Evolutionary conservation across 2,888 invertebrate genomes (phyloP).

Genomic region (Yponomeuta malinellus): DNA sequence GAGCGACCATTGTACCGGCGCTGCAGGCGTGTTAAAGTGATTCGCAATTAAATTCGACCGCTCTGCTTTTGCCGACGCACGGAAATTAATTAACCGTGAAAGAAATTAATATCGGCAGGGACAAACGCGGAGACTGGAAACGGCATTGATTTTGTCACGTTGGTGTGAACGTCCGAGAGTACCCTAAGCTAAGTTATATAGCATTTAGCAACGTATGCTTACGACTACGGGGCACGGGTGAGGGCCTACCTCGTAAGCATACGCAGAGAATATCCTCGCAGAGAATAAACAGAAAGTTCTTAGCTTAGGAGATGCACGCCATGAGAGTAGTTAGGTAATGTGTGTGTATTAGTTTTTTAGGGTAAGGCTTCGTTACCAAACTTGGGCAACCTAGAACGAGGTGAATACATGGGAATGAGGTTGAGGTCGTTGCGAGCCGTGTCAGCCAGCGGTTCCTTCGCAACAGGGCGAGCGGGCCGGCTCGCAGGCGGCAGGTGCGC

Average conservation of each 20-base stretch:
- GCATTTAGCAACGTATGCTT: too few species aligned
- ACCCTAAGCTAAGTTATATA: too few species aligned
- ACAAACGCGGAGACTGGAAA: background rate
- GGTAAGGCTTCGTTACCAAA: background rate
- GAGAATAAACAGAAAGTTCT: too few species aligned
- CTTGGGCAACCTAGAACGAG: background rate
- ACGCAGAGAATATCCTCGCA: too few species aligned
- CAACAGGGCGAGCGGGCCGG: constrained; percentile 11
- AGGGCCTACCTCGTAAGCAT: too few species aligned
- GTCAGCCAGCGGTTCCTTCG: background rate
- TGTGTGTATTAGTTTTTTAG: too few species aligned
- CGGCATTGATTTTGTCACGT: too few species aligned
- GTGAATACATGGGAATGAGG: background rate
- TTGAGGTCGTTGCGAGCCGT: constrained; percentile 6
- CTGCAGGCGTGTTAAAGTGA: constrained; percentile 4
- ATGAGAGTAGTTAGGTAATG: too few species aligned
- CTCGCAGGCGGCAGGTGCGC: constrained; percentile 13
- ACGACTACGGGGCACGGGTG: too few species aligned
- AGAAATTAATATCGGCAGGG: background rate
- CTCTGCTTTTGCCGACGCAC: background rate
- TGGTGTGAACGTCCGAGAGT: too few species aligned
- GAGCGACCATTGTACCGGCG: background rate
- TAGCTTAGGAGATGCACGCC: too few species aligned
- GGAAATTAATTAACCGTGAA: background rate
- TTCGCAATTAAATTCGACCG: constrained; percentile 1